Evolutionary conservation across 2,888 invertebrate species (phyloP).

Genomic region (Dorcus parallelipipedus): DNA sequence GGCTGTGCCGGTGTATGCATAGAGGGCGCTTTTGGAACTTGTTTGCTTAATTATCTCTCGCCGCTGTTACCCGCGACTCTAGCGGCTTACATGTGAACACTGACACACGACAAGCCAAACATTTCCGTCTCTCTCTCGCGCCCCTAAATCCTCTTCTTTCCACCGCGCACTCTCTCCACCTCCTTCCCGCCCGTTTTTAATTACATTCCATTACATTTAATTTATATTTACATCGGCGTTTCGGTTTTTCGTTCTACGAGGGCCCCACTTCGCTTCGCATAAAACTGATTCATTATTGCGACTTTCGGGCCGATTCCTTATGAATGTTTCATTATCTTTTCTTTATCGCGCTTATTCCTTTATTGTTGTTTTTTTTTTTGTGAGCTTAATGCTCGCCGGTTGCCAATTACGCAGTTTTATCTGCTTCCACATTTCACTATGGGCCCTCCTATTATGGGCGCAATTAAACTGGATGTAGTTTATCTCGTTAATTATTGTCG

Average conservation of each 20-base stretch:
- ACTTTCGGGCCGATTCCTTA: constrained; percentile 23
- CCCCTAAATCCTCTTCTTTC: constrained; percentile 18
- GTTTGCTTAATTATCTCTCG: constrained; percentile 35
- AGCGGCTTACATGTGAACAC: constrained; percentile 29
- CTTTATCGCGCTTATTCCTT: constrained; percentile 13
- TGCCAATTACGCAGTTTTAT: constrained; percentile 30
- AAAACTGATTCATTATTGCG: constrained; percentile 25
- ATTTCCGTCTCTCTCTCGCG: constrained; percentile 11
- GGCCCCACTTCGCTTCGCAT: constrained; percentile 19
- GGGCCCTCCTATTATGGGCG: constrained; percentile 29
- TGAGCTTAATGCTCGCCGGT: constrained; percentile 20
- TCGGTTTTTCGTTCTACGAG: constrained; percentile 27
- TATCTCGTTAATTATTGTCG: constrained; percentile 32
- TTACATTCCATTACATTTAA: constrained; percentile 36
- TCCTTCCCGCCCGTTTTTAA: constrained; percentile 34
- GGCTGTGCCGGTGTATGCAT: constrained; percentile 24
- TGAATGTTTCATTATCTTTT: constrained; percentile 29
- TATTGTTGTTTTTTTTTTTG: constrained; percentile 27
- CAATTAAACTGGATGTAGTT: constrained; percentile 33
- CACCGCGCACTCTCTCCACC: constrained; percentile 21
- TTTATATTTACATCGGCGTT: constrained; percentile 34
- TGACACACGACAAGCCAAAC: constrained; percentile 28
- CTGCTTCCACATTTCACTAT: constrained; percentile 27
- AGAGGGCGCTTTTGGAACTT: constrained; percentile 31
- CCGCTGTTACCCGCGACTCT: constrained; percentile 28